Evolutionary conservation across 2,888 invertebrate species (phyloP), one percentile per base, ranked within the genome.

Genomic region (Choreutis nemorana): DNA sequence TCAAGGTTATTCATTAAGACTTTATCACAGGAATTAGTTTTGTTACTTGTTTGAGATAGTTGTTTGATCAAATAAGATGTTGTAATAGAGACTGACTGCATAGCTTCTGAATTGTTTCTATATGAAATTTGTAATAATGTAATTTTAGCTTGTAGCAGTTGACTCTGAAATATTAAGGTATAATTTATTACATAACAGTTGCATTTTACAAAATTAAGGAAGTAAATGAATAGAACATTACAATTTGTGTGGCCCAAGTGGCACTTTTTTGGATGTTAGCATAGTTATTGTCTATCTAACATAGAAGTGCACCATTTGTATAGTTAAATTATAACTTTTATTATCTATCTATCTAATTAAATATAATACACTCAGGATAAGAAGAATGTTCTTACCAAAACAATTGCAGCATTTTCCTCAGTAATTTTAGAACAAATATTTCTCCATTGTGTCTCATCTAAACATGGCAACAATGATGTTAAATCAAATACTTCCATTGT

Each of bases 371-470:
- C n/a, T n/a, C n/a, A n/a, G n/a, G n/a, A n/a, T n/a, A n/a, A n/a
- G n/a, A n/a, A n/a, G n/a, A n/a, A n/a, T n/a, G n/a, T n/a, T n/a
- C 67, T 59, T 44, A 79, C 79, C 66, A 78, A 45, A 15, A 57
- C 21, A 6, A 51, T 24, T 9, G 42, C 36, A n/a, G 50, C 41
- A 28, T 63, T 55, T 26, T 54, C 46, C 23, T 61, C 54, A 10
- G 41, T 32, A 8, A 61, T 44, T 30, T 45, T 62, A 2, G 37
- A 42, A 6, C 52, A 44, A 2, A 79, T 29, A 2, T 39, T 36
- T 6, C 34, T 44, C 78, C 79, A 79, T 42, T 72, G 55, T 28
- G 63, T 38, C 3, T 40, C 41, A 16, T 37, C 50, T 34, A 79
- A 45, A 37, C 63, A 75, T 1, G 71, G 64, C 26, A 78, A 40